Evolutionary conservation across 2,113 vertebrate genomes (phyloP), one percentile per base, ranked within the genome.

Genomic region (Jaculus jaculus): DNA sequence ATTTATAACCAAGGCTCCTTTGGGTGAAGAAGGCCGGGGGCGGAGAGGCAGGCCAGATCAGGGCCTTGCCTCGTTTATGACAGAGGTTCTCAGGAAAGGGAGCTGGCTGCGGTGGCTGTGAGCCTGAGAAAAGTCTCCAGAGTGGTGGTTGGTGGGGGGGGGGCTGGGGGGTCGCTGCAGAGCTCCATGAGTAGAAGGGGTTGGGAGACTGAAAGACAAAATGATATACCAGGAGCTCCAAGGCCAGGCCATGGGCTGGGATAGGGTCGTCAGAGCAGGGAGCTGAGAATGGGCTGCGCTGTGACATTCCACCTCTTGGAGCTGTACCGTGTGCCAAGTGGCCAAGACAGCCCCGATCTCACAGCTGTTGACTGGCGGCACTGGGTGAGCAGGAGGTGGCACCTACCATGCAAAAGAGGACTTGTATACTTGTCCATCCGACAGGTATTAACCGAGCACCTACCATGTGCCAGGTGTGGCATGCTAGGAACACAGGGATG

Each of bases 11-110:
- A 54, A 85, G 94, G 92, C 91, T 96, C 90, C 91, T 58, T 82
- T n/a, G 81, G 96, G 92, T 93, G 78, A 97, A 92, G 85, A 95
- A 89, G 42, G 92, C 92, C 89, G 13, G 58, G 81, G 96, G 95
- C 16, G 28, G 82, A 94, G 61, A 97, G 90, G 92, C 96, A 84
- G 97, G 93, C 96, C 39, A 80, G 92, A 84, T 83, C 85, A 90
- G 93, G 90, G 89, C 95, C 91, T 93, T 77, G 0, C 94, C 97
- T 93, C 93, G 91, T 96, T 97, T 97, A 96, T 75, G 95, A 95
- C 95, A 54, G 61, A 95, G 83, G 92, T 97, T 97, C 97, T 96
- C 97, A 97, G 95, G 97, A 75, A 92, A 90, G 77, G 83, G 75
- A 94, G 92, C 83, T 51, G 74, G 60, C 65, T 82, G 82, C 16